These are phyloP conservation scores for Myopa testacea DNA, from an alignment of 2,888 invertebrate genomes.

Conservation along the genomic window DNA sequence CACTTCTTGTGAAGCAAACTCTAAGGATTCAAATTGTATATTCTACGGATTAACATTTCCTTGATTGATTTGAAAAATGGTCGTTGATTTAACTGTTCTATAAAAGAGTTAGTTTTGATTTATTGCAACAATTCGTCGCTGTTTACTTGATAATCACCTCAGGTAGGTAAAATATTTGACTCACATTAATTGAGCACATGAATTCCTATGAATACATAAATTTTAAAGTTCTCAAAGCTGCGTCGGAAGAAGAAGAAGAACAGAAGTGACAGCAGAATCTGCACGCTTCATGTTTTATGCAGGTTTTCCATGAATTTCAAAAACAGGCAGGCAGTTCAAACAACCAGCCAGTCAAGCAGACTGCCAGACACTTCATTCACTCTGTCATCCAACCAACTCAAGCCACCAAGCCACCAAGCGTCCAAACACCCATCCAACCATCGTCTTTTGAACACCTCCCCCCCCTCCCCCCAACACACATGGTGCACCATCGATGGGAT, in stretches of 20 bases:
- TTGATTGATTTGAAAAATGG: too few species aligned
- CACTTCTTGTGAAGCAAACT: too few species aligned
- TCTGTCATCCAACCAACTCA: not conserved
- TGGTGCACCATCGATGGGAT: not conserved
- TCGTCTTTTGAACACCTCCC: not conserved
- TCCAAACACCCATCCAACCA: not conserved
- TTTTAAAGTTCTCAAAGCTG: not conserved
- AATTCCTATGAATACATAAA: not conserved
- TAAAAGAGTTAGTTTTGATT: not conserved
- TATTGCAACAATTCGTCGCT: not conserved
- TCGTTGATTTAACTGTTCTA: too few species aligned
- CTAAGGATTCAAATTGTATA: too few species aligned
- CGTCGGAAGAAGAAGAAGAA: conserved; percentile 15
- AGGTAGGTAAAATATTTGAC: not conserved
- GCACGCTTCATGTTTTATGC: conserved; percentile 33
- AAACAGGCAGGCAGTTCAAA: too few species aligned
- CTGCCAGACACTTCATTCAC: too few species aligned
- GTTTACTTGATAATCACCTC: not conserved
- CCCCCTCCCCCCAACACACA: not conserved
- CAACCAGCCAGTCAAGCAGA: not conserved
- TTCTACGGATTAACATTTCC: too few species aligned
- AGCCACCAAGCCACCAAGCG: not conserved
- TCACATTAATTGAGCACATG: too few species aligned
- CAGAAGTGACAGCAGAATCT: conserved; percentile 37
- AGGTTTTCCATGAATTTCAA: conserved; percentile 3